Evolutionary conservation across 2,797 vertebrate species (phyloP).

Genomic region (Syncerus caffer): DNA sequence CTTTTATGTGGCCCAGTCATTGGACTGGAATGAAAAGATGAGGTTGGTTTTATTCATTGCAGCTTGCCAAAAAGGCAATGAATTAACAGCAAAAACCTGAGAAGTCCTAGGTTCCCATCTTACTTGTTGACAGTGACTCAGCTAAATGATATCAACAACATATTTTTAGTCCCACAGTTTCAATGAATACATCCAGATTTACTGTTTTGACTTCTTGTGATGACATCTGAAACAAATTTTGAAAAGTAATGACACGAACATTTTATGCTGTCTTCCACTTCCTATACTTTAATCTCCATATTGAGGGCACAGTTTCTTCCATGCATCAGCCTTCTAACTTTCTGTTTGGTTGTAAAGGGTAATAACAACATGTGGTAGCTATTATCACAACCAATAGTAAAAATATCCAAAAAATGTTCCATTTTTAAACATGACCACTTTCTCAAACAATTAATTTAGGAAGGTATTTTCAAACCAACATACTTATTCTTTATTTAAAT

Average conservation of each 20-base stretch:
- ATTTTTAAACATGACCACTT: conserved; percentile 8
- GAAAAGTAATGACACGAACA: background rate
- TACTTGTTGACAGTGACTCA: background rate
- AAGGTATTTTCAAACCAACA: conserved; percentile 13
- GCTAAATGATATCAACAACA: background rate
- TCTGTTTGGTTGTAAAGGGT: conserved; percentile 32
- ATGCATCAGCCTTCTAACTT: background rate
- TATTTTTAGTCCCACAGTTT: background rate
- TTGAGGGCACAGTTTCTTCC: background rate
- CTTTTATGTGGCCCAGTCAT: background rate
- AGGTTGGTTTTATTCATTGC: background rate
- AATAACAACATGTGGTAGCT: conserved; percentile 75
- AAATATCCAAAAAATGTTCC: background rate
- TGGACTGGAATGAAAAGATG: background rate
- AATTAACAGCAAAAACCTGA: background rate
- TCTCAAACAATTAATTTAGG: background rate
- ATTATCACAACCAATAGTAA: conserved; percentile 39
- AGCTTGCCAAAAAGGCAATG: background rate
- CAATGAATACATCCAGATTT: background rate
- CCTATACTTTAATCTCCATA: background rate
- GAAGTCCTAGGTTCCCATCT: background rate
- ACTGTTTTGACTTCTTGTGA: conserved; percentile 24
- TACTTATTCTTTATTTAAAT: background rate
- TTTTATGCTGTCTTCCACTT: conserved; percentile 4
- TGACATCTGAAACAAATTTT: conserved; percentile 51